phyloP scores from a whole-genome alignment of 1,140 invertebrate genomes.

The Saxidomus purpurata region DNA sequence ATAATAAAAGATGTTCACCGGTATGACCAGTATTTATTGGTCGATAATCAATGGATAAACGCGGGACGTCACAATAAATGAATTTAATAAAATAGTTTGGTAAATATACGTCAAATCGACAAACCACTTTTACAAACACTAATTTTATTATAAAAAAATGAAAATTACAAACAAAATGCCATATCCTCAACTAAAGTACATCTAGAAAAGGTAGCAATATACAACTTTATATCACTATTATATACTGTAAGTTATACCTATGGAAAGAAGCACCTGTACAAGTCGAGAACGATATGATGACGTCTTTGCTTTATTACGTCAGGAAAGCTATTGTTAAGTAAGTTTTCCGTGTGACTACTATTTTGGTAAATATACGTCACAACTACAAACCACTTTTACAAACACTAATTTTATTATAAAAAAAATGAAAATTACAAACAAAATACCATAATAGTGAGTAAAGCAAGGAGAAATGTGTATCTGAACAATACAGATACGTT shows the following conservation, averaged over 20 bases:
- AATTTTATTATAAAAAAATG: neutral
- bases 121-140: neutral
- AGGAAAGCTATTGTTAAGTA: neutral
- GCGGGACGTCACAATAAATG: too few species aligned
- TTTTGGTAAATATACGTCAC: constrained; percentile 1
- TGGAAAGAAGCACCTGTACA: neutral
- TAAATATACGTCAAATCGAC: neutral
- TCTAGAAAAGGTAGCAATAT: too few species aligned
- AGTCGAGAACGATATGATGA: neutral
- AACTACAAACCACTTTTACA: neutral
- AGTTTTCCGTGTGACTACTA: neutral
- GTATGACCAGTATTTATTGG: too few species aligned
- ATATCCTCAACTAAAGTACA: too few species aligned
- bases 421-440: neutral
- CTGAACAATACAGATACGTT: neutral
- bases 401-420: neutral
- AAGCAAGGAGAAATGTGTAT: neutral
- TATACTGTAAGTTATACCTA: too few species aligned
- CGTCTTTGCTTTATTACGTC: neutral
- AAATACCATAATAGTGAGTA: neutral
- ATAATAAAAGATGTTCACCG: too few species aligned
- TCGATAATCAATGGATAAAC: too few species aligned
- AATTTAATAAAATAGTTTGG: too few species aligned
- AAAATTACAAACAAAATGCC: neutral
- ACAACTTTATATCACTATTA: too few species aligned